Evolutionary conservation across 2,888 invertebrate species (phyloP).

Genomic region (Erebia epiphron): DNA sequence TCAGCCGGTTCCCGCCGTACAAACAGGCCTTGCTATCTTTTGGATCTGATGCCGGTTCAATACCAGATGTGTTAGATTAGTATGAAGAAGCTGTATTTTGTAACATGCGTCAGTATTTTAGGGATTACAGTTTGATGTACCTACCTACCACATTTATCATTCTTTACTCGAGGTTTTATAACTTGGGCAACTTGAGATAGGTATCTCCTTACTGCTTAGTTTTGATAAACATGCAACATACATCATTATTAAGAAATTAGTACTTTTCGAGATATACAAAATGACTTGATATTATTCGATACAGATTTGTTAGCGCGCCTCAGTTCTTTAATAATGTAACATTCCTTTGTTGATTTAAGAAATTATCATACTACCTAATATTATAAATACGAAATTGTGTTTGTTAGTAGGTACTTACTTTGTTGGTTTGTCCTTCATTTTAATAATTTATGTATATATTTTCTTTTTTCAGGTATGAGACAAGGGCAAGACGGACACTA

Average conservation of each 20-base stretch:
- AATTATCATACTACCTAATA: no score
- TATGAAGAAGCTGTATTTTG: conserved; percentile 49
- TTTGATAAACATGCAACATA: no score
- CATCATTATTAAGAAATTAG: background rate
- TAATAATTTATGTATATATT: background rate
- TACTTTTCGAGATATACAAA: background rate
- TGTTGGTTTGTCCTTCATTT: no score
- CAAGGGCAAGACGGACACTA: conserved; percentile 48
- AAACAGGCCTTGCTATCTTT: conserved; percentile 53
- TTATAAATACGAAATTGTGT: no score
- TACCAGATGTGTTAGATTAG: conserved; percentile 57
- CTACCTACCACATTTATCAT: conserved; percentile 25
- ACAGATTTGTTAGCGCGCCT: no score
- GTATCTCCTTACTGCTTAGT: background rate
- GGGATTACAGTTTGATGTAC: conserved; percentile 37
- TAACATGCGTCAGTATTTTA: conserved; percentile 41
- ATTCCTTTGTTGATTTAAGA: no score
- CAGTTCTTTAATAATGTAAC: background rate
- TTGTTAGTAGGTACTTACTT: no score
- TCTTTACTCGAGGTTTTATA: background rate
- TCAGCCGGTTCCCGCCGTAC: conserved; percentile 66
- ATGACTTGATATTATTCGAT: no score
- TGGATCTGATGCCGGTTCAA: conserved; percentile 53
- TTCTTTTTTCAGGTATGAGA: conserved; percentile 59
- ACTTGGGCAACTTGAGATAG: background rate